A percentile compares a stretch with the other conserved stretches of the same genome.
Conservation (phyloP, 1,140 invertebrate species). For the Drosophila tropicalis region DNA sequence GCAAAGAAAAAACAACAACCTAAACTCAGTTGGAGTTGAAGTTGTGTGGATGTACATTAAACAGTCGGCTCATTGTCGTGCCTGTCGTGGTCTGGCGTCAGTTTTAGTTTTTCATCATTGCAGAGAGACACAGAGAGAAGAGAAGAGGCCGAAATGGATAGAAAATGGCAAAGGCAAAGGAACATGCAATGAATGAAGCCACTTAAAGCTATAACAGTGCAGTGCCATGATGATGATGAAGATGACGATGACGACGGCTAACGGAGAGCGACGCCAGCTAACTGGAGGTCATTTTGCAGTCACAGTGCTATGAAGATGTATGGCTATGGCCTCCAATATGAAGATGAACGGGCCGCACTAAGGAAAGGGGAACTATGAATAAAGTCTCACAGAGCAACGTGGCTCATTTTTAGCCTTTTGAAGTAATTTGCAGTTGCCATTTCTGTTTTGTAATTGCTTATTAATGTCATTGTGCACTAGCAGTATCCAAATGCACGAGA, state of each 20-base stretch:
- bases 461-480: constrained; percentile 72
- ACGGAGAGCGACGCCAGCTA: constrained; percentile 42
- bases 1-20: constrained; percentile 1
- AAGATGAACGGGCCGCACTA: constrained; percentile 55
- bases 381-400: constrained; percentile 23
- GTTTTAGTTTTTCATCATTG: constrained; percentile 69
- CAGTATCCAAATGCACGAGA: not conserved
- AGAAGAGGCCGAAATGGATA: not conserved
- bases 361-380: not conserved
- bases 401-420: constrained; percentile 72
- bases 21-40: constrained; percentile 12
- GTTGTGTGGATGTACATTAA: constrained; percentile 50
- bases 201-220: constrained; percentile 74
- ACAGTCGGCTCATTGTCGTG: constrained; percentile 77
- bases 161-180: constrained; percentile 12
- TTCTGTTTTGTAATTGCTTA: constrained; percentile 79
- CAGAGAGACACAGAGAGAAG: not conserved
- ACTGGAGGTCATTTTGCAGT: constrained; percentile 70
- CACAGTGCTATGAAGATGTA: constrained; percentile 64
- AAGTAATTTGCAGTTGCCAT: constrained; percentile 79
- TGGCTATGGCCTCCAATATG: constrained; percentile 52
- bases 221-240: constrained; percentile 38
- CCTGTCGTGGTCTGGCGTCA: constrained; percentile 63
- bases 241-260: constrained; percentile 32
- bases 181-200: constrained; percentile 60